Base-by-base conservation (phyloP, 2,797 vertebrate genomes). In the Austrolebias charrua region DNA sequence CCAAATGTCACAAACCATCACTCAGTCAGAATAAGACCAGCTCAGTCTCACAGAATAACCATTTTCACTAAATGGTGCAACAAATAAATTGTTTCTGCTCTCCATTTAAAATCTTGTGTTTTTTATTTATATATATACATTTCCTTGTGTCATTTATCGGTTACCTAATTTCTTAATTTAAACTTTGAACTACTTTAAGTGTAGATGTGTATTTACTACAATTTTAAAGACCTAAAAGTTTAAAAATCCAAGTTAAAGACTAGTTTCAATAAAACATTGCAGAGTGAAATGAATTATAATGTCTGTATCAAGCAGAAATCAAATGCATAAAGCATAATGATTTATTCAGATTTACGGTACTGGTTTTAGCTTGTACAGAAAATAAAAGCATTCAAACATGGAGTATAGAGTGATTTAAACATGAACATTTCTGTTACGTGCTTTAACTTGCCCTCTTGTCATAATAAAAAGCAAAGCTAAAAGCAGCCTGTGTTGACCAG, bases 401-500 rank as follows among this genome's bases (percentile, higher is more conserved):
- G 38, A 40, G 2, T 12, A 40, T 2, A 13, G 38, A 1, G 31
- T 9, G 31, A 33, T 29, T 15, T 29, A 29, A 2, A 52, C 29
- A 33, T 3, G 14, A 16, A 7, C 7, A 31, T 10, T 52, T 16
- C 28, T 33, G 7, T 11, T 13, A 14, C 40, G 28, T 28, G 28
- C 2, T 58, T 7, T 3, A 11, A 40, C 16, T 44, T 35, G 11
- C 18, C 52, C 1, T 69, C 18, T 20, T 52, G 6, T 42, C 20
- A 18, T 8, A 38, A 33, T 28, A 43, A 5, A 7, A 13, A 8
- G 10, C 3, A n/a, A 6, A 24, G 29, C 13, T 20, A 52, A 53
- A 43, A 38, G 49, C 19, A 35, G 33, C 15, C n/a, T 77, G 60
- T 55, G 31, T 16, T 66, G 60, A 38, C 42, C 77, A 83, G 56